Evolutionary conservation across 2,113 vertebrate genomes (phyloP).

Genomic region (Gallinago paraguaiae): DNA sequence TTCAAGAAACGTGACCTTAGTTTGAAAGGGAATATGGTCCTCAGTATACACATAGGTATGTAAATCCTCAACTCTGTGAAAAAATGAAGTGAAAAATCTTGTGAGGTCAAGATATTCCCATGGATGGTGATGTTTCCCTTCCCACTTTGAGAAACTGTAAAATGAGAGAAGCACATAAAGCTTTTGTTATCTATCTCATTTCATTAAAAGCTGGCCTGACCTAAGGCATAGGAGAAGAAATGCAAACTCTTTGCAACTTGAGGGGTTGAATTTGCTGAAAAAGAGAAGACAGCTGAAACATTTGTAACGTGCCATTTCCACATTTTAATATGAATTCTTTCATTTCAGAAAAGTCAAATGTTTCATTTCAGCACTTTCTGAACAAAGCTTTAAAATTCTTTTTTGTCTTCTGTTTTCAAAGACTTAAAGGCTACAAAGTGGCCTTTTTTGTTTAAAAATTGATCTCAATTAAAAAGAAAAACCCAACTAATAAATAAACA

Average conservation of each 20-base stretch:
- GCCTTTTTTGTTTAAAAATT: slow-evolving; percentile 47
- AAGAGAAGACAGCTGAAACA: not conserved
- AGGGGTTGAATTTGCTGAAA: not conserved
- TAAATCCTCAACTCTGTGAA: not conserved
- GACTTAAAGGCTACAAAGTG: slow-evolving; percentile 6
- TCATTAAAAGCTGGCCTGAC: not conserved
- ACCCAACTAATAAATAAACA: slow-evolving; percentile 27
- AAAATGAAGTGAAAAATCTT: not conserved
- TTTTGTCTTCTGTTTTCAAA: slow-evolving; percentile 32
- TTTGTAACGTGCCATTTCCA: not conserved
- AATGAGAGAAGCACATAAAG: not conserved
- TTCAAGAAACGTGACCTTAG: not conserved
- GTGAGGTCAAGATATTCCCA: not conserved
- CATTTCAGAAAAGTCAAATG: slow-evolving; percentile 17
- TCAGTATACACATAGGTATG: not conserved
- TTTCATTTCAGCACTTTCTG: slow-evolving; percentile 34
- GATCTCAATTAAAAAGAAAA: slow-evolving; percentile 48
- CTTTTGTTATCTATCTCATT: not conserved
- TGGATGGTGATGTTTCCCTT: not conserved
- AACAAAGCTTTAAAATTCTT: slow-evolving; percentile 12
- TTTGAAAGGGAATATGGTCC: not conserved
- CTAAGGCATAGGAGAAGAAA: not conserved
- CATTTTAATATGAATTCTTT: not conserved
- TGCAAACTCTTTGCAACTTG: not conserved
- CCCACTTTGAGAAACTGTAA: not conserved